A percentile compares a stretch with the other conserved stretches of the same genome.
phyloP scores from a whole-genome alignment of 2,113 vertebrate genomes.

The Oxyruncus cristatus region DNA sequence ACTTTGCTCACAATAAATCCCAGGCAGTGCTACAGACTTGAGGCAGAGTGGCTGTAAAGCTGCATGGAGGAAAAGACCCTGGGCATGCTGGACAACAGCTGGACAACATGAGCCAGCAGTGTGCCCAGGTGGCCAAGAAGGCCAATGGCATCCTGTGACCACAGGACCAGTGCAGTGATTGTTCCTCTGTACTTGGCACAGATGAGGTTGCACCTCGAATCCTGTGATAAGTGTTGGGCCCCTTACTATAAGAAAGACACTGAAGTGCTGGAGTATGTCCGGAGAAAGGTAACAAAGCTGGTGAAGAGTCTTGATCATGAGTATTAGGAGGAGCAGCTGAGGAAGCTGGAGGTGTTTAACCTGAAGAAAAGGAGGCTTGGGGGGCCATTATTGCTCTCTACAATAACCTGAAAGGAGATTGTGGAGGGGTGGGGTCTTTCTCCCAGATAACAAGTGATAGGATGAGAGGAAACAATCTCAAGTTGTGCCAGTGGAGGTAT shows the following conservation, averaged over 20 bases:
- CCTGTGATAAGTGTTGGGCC: not conserved
- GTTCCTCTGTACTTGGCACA: not conserved
- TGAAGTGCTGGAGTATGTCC: not conserved
- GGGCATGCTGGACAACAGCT: not conserved
- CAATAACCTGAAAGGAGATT: not conserved
- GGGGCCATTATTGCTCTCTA: not conserved
- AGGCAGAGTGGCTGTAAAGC: not conserved
- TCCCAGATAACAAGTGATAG: not conserved
- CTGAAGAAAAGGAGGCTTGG: not conserved
- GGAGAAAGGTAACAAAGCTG: not conserved
- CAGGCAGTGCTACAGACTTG: rapidly evolving
- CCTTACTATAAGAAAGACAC: not conserved
- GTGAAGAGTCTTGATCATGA: not conserved
- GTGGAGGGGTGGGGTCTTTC: not conserved
- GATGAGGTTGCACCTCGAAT: not conserved
- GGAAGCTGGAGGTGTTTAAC: not conserved
- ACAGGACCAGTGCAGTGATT: not conserved
- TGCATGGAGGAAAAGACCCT: not conserved
- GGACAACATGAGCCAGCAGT: not conserved
- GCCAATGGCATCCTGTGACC: not conserved
- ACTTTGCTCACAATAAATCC: not conserved
- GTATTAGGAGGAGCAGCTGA: not conserved
- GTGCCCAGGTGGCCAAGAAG: not conserved
- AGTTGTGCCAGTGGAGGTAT: not conserved
- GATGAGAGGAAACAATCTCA: not conserved